Evolutionary conservation across 2,797 vertebrate genomes (phyloP).

Genomic region (Squalus acanthias): DNA sequence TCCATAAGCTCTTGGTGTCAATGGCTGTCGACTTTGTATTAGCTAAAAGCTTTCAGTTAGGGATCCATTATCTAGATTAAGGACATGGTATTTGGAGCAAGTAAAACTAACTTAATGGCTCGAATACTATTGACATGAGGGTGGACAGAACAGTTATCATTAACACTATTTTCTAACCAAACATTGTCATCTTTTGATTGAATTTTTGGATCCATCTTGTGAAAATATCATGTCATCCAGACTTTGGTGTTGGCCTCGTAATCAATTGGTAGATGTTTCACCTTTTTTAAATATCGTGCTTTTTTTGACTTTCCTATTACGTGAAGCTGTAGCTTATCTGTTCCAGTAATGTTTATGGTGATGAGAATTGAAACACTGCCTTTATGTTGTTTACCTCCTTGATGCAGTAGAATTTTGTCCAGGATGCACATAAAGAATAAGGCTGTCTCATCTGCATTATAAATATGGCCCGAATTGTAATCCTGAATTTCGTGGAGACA

Average conservation of each 20-base stretch:
- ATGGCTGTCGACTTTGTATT: background rate
- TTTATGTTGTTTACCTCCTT: background rate
- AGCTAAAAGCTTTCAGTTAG: background rate
- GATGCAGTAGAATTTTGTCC: background rate
- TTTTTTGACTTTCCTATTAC: background rate
- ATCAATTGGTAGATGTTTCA: background rate
- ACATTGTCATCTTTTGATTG: background rate
- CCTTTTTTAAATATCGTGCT: background rate
- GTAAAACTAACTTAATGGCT: background rate
- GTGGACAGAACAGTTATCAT: background rate
- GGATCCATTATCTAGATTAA: background rate
- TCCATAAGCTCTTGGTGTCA: background rate
- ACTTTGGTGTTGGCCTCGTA: background rate
- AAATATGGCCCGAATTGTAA: background rate
- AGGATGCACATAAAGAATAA: background rate
- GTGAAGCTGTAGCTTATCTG: background rate
- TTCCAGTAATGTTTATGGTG: background rate
- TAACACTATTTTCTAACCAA: background rate
- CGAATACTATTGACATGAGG: background rate
- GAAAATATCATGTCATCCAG: background rate
- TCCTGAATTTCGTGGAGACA: background rate
- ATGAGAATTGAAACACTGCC: background rate
- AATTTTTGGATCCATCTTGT: background rate
- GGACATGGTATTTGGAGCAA: background rate
- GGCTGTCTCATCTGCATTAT: background rate